Conservation (phyloP, 2,888 invertebrate genomes). For the Eilema sororculum region DNA sequence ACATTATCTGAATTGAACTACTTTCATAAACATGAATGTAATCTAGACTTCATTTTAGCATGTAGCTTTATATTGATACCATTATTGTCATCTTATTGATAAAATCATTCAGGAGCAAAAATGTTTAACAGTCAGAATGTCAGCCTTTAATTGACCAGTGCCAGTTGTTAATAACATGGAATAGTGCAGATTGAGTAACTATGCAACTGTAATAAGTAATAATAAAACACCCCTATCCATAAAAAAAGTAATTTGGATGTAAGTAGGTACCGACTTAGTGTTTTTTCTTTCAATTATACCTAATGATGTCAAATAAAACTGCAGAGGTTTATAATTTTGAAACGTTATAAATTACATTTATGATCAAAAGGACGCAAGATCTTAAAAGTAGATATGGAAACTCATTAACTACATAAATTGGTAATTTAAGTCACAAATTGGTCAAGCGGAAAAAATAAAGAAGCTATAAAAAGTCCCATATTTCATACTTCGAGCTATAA, state of each 20-base stretch:
- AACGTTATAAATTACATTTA: not conserved
- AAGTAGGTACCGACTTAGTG: not conserved
- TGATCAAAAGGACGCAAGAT: not conserved
- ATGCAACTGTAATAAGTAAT: not conserved
- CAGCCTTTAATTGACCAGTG: not conserved
- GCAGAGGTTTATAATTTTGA: too few relatives aligned
- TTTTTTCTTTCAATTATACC: too few relatives aligned
- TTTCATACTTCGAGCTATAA: not conserved
- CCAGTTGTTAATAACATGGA: not conserved
- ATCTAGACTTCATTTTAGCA: conserved; percentile 36
- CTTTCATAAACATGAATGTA: conserved; percentile 34
- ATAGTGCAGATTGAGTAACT: not conserved
- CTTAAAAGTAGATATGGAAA: not conserved
- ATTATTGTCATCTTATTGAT: conserved; percentile 21
- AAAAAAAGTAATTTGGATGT: not conserved
- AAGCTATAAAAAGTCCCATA: conserved; percentile 39
- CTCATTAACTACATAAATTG: conserved; percentile 14
- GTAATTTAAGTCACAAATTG: conserved; percentile 28
- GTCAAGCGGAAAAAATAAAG: conserved; percentile 47
- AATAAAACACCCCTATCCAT: not conserved
- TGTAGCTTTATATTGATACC: conserved; percentile 32
- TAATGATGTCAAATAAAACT: too few relatives aligned
- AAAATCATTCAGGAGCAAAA: conserved; percentile 38
- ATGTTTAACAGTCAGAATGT: not conserved
- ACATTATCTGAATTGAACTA: conserved; percentile 26